phyloP scores from a whole-genome alignment of 1,140 invertebrate species.

The Cyrtorhinus lividipennis region DNA sequence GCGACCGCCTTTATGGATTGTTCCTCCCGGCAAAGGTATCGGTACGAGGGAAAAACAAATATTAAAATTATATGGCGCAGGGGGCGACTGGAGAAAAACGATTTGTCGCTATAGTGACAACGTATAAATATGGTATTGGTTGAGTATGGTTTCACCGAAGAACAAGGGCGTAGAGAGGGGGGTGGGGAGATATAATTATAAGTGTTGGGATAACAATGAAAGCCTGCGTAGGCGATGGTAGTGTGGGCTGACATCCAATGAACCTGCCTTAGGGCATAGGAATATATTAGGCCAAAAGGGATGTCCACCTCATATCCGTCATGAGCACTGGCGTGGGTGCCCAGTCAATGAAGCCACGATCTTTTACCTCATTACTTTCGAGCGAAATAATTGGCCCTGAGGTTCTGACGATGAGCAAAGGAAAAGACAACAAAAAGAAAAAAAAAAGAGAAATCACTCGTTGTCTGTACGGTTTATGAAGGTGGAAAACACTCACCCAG shows the following conservation, averaged over 20 bases:
- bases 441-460: no score
- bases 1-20: conserved; percentile 6
- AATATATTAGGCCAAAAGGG: conserved; percentile 1
- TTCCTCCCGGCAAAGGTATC: not conserved
- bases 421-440: no score
- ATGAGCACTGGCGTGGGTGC: not conserved
- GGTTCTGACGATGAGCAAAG: no score
- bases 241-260: not conserved
- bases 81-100: not conserved
- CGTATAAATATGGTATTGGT: conserved; percentile 8
- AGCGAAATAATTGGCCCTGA: no score
- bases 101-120: conserved; percentile 9
- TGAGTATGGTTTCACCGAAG: not conserved
- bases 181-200: not conserved
- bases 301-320: conserved; percentile 8
- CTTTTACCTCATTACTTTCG: no score
- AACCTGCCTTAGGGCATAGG: not conserved
- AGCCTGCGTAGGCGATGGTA: not conserved
- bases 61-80: not conserved
- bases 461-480: no score
- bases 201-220: conserved; percentile 9
- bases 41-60: not conserved
- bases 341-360: no score
- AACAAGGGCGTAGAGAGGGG: not conserved
- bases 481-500: no score